phyloP scores from a whole-genome alignment of 1,140 invertebrate species.

The silkworm (Bombyx mori) region DNA sequence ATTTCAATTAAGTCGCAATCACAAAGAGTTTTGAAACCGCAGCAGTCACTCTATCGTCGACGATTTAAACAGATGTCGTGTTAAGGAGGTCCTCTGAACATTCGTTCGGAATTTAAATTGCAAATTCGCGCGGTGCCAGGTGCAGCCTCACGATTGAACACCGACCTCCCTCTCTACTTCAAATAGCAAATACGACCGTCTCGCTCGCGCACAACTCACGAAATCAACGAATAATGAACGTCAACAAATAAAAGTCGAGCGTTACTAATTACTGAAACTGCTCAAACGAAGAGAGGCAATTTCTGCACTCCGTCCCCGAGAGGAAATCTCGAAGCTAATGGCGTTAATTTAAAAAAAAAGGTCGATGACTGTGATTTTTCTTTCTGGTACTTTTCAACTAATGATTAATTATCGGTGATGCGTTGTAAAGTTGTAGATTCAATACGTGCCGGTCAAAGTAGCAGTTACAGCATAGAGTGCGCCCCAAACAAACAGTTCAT shows the following conservation, averaged over 20 bases:
- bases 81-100: conserved; percentile 71
- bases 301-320: conserved; percentile 62
- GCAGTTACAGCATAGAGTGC: no score
- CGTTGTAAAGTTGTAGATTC: no score
- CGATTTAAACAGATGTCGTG: conserved; percentile 73
- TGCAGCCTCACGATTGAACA: conserved; percentile 54
- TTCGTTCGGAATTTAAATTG: conserved; percentile 71
- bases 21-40: conserved; percentile 58
- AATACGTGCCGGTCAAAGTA: no score
- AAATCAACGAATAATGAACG: conserved; percentile 70
- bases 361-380: conserved; percentile 67
- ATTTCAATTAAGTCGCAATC: conserved; percentile 68
- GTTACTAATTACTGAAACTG: conserved; percentile 69
- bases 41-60: conserved; percentile 64
- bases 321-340: conserved; percentile 63
- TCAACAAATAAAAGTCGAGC: conserved; percentile 72
- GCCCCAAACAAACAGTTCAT: conserved; percentile 17
- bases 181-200: conserved; percentile 23
- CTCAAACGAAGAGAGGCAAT: conserved; percentile 64
- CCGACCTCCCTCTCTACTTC: conserved; percentile 38
- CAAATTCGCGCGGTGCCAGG: conserved; percentile 68
- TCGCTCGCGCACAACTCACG: conserved; percentile 32
- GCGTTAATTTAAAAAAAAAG: conserved; percentile 67
- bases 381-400: conserved; percentile 38
- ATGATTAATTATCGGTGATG: conserved; percentile 55